Conservation (phyloP, 2,888 invertebrate species). For the Seira ritae region DNA sequence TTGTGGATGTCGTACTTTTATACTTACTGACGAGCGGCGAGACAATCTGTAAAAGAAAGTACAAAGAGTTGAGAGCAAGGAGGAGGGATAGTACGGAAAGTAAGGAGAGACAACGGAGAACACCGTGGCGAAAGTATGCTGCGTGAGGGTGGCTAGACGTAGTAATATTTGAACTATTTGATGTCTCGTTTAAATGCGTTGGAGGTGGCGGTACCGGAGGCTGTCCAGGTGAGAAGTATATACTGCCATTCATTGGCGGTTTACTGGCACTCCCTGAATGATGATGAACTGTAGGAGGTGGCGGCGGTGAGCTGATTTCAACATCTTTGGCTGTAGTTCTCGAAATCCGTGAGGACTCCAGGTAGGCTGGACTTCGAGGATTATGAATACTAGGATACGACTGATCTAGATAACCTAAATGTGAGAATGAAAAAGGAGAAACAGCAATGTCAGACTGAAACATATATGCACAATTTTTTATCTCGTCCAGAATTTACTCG, state of each 20-base stretch:
- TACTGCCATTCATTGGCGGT: conserved; percentile 70
- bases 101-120: conserved; percentile 71
- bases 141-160: conserved; percentile 66
- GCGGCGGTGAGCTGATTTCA: conserved; percentile 55
- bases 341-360: conserved; percentile 71
- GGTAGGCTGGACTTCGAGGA: conserved; percentile 66
- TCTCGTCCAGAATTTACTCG: too few species aligned
- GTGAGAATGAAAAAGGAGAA: not conserved
- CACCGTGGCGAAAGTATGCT: conserved; percentile 69
- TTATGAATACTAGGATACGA: conserved; percentile 71
- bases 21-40: conserved; percentile 70
- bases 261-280: conserved; percentile 52
- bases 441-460: too few species aligned
- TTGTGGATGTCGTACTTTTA: conserved; percentile 56
- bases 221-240: conserved; percentile 69
- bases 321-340: conserved; percentile 65
- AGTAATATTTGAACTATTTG: conserved; percentile 67
- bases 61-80: conserved; percentile 71
- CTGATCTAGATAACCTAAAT: conserved; percentile 71
- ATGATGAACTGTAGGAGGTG: conserved; percentile 45
- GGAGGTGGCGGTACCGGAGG: conserved; percentile 66
- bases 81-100: conserved; percentile 72
- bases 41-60: conserved; percentile 71
- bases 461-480: too few species aligned
- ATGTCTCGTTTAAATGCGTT: conserved; percentile 67